These are phyloP conservation scores for Ascidia mentula DNA, from an alignment of 23 tunicate species.

Conservation along the genomic window DNA sequence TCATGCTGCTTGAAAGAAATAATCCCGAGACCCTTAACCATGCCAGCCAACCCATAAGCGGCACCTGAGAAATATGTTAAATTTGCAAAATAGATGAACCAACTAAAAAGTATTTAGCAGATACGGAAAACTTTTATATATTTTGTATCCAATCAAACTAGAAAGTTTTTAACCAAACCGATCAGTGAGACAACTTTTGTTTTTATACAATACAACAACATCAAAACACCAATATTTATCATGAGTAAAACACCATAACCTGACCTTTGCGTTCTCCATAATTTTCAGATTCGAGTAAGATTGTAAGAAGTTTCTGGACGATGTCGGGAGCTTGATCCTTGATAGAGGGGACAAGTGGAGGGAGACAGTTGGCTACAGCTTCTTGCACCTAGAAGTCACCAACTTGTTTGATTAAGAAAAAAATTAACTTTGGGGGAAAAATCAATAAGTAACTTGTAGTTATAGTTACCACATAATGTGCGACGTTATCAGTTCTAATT, in stretches of 20 bases:
- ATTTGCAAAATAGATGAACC: too few relatives aligned
- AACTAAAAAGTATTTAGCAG: too few relatives aligned
- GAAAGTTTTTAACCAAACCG: too few relatives aligned
- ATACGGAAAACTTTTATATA: too few relatives aligned
- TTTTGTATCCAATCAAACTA: too few relatives aligned
- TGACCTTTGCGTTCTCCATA: slow-evolving; percentile 96
- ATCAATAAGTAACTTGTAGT: too few relatives aligned
- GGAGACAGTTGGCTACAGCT: slow-evolving; percentile 95
- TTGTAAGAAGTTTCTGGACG: slow-evolving; percentile 57
- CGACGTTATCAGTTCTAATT: too few relatives aligned
- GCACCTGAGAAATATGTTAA: slow-evolving; percentile 47
- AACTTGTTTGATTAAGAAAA: not conserved
- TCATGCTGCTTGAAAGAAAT: slow-evolving; percentile 89
- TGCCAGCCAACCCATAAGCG: slow-evolving; percentile 95
- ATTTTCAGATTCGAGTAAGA: slow-evolving; percentile 77
- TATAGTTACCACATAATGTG: too few relatives aligned
- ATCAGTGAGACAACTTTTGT: too few relatives aligned
- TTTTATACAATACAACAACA: too few relatives aligned
- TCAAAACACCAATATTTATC: too few relatives aligned
- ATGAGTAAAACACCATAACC: not conserved
- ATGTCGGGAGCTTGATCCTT: slow-evolving; percentile 78
- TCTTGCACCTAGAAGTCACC: slow-evolving; percentile 67
- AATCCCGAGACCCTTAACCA: slow-evolving; percentile 96
- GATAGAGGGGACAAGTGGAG: slow-evolving; percentile 89
- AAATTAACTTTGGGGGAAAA: too few relatives aligned